These are phyloP conservation scores for Pogonomyrmex barbatus DNA, from an alignment of 1,140 invertebrate genomes.

Conservation along the genomic window DNA sequence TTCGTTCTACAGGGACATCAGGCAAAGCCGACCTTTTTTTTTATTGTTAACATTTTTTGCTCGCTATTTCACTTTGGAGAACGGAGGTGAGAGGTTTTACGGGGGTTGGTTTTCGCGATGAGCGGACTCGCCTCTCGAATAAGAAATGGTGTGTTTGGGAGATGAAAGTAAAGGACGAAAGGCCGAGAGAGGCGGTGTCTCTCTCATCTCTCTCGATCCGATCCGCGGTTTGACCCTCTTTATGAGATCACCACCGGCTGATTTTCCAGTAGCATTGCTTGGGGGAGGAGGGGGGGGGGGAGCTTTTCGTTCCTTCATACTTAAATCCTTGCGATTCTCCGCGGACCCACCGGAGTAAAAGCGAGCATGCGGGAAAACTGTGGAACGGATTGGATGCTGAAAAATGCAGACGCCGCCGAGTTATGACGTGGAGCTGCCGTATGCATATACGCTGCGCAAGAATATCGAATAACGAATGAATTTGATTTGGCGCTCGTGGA, in stretches of 20 bases:
- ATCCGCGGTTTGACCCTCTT: conserved; percentile 27
- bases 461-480: conserved; percentile 59
- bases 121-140: background rate
- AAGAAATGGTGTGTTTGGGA: background rate
- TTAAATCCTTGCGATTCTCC: conserved; percentile 48
- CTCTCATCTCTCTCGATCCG: background rate
- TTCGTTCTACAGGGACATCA: background rate
- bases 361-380: conserved; percentile 11
- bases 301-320: conserved; percentile 1
- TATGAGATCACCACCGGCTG: conserved; percentile 12
- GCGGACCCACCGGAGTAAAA: conserved; percentile 31
- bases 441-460: background rate
- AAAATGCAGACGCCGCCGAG: conserved; percentile 53
- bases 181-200: background rate
- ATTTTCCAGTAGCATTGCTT: background rate
- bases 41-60: background rate
- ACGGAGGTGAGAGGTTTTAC: conserved; percentile 7
- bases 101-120: background rate
- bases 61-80: background rate
- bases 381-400: conserved; percentile 52
- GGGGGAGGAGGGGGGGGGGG: too few relatives aligned
- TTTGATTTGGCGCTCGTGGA: conserved; percentile 45
- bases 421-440: conserved; percentile 47
- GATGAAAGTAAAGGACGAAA: conserved; percentile 27
- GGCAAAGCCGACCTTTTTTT: background rate